Conservation (phyloP, 2,113 vertebrate species). For the Furnarius figulus region DNA sequence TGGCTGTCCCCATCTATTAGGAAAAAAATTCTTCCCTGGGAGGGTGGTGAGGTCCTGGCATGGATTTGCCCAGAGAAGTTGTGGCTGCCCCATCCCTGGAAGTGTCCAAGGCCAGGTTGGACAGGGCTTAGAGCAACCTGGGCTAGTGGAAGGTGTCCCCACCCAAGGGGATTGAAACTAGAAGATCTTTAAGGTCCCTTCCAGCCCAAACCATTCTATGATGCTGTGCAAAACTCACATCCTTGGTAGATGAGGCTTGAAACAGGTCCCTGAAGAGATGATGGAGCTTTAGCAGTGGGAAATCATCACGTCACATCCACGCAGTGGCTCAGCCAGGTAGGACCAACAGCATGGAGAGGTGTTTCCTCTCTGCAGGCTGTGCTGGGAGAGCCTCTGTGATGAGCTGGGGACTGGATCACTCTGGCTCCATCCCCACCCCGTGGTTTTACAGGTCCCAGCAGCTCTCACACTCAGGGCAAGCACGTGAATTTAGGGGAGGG, state of each 20-base stretch:
- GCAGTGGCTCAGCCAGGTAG: background rate
- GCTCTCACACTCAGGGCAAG: background rate
- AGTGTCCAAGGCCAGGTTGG: background rate
- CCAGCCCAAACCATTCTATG: background rate
- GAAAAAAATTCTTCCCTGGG: fast-evolving
- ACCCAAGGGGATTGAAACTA: background rate
- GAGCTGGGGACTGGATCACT: background rate
- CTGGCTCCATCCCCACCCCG: background rate
- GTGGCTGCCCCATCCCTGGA: background rate
- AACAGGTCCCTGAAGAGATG: background rate
- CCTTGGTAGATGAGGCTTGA: fast-evolving
- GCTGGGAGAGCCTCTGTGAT: background rate
- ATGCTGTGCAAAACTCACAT: background rate
- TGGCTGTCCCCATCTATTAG: background rate
- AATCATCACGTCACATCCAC: background rate
- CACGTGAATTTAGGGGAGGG: background rate
- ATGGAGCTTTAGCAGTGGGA: fast-evolving
- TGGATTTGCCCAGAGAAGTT: background rate
- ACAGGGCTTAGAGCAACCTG: fast-evolving
- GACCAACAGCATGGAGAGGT: background rate
- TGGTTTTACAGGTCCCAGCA: background rate
- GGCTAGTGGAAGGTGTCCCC: background rate
- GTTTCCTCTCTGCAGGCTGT: background rate
- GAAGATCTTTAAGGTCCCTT: background rate
- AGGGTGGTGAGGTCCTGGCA: background rate